Percentiles rank a stretch among this genome's conserved stretches.
phyloP scores from a whole-genome alignment of 2,113 vertebrate species.

The Notothenia rossii region DNA sequence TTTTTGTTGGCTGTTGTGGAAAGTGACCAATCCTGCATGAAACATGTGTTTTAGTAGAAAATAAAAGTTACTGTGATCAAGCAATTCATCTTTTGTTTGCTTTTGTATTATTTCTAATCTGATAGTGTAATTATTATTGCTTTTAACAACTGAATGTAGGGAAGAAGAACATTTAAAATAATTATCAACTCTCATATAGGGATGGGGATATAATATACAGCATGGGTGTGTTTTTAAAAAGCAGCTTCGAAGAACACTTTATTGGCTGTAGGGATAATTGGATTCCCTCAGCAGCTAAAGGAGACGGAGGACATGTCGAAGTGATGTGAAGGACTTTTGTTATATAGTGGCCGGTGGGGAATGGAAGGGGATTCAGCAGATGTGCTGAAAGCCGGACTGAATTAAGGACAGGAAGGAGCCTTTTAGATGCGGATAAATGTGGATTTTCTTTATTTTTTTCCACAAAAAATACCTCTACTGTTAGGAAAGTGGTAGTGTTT shows the following conservation, averaged over 20 bases:
- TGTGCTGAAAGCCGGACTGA: slow-evolving; percentile 60
- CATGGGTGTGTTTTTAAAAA: slow-evolving; percentile 10
- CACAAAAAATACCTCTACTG: background rate
- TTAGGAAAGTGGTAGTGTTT: background rate
- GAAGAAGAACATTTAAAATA: background rate
- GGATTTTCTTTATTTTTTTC: background rate
- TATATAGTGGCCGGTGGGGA: slow-evolving; percentile 50
- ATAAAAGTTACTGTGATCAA: slow-evolving; percentile 73
- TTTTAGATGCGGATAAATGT: background rate
- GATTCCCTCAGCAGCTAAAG: slow-evolving; percentile 26
- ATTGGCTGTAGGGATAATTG: slow-evolving; percentile 5
- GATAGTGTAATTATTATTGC: background rate
- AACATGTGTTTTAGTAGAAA: slow-evolving; percentile 77
- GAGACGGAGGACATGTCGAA: slow-evolving; percentile 28
- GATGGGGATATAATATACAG: background rate
- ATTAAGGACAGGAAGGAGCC: slow-evolving; percentile 33
- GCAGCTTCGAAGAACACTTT: slow-evolving; percentile 5
- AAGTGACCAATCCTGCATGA: slow-evolving; percentile 77
- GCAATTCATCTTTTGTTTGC: background rate
- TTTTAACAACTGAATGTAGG: background rate
- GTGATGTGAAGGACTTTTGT: slow-evolving; percentile 51
- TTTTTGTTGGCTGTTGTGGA: slow-evolving; percentile 72
- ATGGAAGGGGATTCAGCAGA: slow-evolving; percentile 58
- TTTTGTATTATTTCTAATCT: background rate
- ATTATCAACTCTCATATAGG: background rate